phyloP scores from a whole-genome alignment of 2,888 invertebrate species.

The Apeira syringaria region DNA sequence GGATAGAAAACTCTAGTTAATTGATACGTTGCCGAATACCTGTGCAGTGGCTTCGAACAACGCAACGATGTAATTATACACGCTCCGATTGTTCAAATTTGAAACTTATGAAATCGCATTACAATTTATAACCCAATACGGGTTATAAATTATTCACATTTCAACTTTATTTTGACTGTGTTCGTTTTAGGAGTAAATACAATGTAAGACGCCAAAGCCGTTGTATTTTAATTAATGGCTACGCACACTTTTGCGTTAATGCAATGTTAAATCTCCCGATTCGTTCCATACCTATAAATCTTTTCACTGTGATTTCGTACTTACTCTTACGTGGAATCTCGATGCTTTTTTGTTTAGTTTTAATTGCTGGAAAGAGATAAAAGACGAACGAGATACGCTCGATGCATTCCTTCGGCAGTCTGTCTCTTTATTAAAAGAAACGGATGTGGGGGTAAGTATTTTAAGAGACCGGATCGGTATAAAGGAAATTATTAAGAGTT shows the following conservation, averaged over 20 bases:
- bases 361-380: slow-evolving; percentile 67
- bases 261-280: background rate
- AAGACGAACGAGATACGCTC: slow-evolving; percentile 64
- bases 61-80: slow-evolving; percentile 71
- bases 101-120: slow-evolving; percentile 74
- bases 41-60: slow-evolving; percentile 75
- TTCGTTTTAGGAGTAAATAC: background rate
- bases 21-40: slow-evolving; percentile 75
- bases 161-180: slow-evolving; percentile 46
- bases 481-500: slow-evolving; percentile 82
- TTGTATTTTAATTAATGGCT: background rate
- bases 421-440: slow-evolving; percentile 80
- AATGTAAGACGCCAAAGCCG: background rate
- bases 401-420: slow-evolving; percentile 58
- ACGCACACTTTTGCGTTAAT: background rate
- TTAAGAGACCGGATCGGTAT: slow-evolving; percentile 80
- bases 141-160: slow-evolving; percentile 19
- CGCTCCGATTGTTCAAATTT: slow-evolving; percentile 78
- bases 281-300: background rate
- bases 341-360: slow-evolving; percentile 62
- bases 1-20: slow-evolving; percentile 62
- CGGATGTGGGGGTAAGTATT: slow-evolving; percentile 82
- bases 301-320: background rate
- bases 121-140: slow-evolving; percentile 33
- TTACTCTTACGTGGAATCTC: slow-evolving; percentile 52